phyloP scores from a whole-genome alignment of 2,113 vertebrate genomes.

The Helogale parvula region DNA sequence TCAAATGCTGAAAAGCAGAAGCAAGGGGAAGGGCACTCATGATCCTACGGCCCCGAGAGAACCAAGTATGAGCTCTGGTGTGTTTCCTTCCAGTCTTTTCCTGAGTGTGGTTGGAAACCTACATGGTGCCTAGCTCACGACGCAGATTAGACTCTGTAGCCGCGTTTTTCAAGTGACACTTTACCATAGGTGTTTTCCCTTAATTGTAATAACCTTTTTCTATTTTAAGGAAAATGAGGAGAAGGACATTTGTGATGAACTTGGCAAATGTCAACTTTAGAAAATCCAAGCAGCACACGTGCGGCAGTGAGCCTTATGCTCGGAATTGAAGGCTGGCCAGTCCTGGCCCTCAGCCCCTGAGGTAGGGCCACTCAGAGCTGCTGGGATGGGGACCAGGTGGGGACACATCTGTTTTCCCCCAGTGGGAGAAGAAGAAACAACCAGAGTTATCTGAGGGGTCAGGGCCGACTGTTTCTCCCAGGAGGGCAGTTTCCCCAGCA shows the following conservation, averaged over 20 bases:
- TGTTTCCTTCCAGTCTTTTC: neutral
- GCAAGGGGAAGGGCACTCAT: neutral
- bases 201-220: neutral
- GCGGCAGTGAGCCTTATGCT: neutral
- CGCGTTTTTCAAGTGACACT: neutral
- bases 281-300: neutral
- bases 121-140: rapidly evolving
- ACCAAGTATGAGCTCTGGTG: rapidly evolving
- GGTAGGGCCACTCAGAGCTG: neutral
- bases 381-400: rapidly evolving
- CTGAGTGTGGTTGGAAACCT: rapidly evolving
- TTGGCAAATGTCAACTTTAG: neutral
- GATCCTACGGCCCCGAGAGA: neutral
- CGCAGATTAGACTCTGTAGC: neutral
- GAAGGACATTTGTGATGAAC: neutral
- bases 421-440: neutral
- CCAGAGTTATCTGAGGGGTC: neutral
- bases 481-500: neutral
- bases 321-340: neutral
- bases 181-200: neutral
- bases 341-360: neutral
- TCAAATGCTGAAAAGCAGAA: neutral
- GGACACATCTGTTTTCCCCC: neutral
- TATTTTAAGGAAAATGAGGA: neutral
- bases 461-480: neutral